These are phyloP conservation scores for Antheraea mylitta DNA, from an alignment of 1,140 invertebrate species.

Conservation along the genomic window DNA sequence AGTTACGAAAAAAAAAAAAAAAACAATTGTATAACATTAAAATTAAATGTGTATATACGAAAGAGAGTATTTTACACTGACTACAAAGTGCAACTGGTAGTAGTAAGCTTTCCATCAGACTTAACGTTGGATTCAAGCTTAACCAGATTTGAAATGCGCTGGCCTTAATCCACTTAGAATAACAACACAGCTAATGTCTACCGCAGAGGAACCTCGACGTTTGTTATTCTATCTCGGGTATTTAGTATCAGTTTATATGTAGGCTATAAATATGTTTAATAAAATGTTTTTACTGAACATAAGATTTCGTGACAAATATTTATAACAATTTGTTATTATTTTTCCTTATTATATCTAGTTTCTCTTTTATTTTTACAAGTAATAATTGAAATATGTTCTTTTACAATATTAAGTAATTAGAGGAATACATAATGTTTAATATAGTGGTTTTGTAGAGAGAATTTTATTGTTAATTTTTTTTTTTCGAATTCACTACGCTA, in stretches of 20 bases:
- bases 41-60: neutral
- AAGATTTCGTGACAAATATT: neutral
- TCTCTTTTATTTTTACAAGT: too few species aligned
- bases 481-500: too few species aligned
- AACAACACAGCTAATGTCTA: conserved; percentile 61
- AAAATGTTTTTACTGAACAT: neutral
- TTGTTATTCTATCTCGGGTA: conserved; percentile 57
- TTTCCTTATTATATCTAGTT: too few species aligned
- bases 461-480: too few species aligned
- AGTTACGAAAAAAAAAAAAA: too few species aligned
- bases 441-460: too few species aligned
- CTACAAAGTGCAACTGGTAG: conserved; percentile 48
- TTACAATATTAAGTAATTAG: too few species aligned
- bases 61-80: neutral
- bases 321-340: neutral
- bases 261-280: conserved; percentile 1
- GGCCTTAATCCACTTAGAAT: conserved; percentile 73
- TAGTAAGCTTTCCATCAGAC: conserved; percentile 50
- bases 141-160: conserved; percentile 66
- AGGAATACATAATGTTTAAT: too few species aligned
- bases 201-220: conserved; percentile 33
- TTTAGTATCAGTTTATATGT: conserved; percentile 47
- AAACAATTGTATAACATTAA: too few species aligned
- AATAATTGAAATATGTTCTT: too few species aligned
- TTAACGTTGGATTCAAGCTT: conserved; percentile 56